Base-by-base conservation (phyloP, 2,113 vertebrate genomes). In the Macquaria australasica region DNA sequence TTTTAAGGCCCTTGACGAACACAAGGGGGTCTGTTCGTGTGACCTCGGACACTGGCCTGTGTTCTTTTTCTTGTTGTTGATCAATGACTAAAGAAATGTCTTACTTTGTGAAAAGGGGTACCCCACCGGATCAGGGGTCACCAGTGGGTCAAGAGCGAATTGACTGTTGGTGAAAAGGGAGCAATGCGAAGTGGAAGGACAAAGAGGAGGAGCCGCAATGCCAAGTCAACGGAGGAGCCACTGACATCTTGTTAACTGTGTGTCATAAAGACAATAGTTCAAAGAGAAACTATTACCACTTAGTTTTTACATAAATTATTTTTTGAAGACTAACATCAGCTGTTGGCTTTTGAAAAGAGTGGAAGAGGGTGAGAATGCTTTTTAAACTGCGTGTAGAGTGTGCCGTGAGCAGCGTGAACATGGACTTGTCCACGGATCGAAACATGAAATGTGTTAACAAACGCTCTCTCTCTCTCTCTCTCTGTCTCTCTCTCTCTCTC, bases 271-370 rank as follows among this genome's bases (percentile, higher is more conserved):
- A 93, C 90, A 87, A 92, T 90, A 81, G 91, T 89, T 90, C 84
- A 87, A 92, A 94, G 91, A 93, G 91, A 93, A 93, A 93, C 94
- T 93, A 93, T 94, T 95, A 96, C 95, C 37, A 92, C 93, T 95
- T 95, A 92, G 94, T 95, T 96, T 96, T 96, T 96, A 96, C 94
- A 95, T 94, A 94, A 94, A 95, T 95, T 94, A 96, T 96, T 96
- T 96, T 96, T 94, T 94, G 92, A 94, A 93, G 92, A 94, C 92
- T 95, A 95, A 95, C 94, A 91, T 95, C 94, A 91, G 92, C 92
- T 93, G 91, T 93, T 88, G 89, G 91, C 94, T 89, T 95, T 93
- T 87, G 88, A 92, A 81, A 91, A 89, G 88, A 91, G 82, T 87
- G 91, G 88, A 91, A 88, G 90, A 88, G 73, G 87, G 92, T 72